A percentile compares a stretch with the other conserved stretches of the same genome.
Evolutionary conservation across 2,888 invertebrate genomes (phyloP).

Genomic region (Torymus texanus): DNA sequence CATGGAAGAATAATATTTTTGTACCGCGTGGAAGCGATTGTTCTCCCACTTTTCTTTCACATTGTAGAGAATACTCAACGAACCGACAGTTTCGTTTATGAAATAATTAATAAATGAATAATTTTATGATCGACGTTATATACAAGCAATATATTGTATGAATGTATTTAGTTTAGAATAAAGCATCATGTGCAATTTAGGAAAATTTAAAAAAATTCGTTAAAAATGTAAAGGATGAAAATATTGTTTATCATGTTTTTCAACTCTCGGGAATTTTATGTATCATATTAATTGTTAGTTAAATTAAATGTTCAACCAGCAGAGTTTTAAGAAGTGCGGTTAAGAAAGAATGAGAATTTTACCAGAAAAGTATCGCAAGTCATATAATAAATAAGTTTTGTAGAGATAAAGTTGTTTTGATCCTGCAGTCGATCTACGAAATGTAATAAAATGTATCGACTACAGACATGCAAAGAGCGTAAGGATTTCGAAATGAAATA

Average conservation of each 20-base stretch:
- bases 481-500: conserved; percentile 20
- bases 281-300: conserved; percentile 56
- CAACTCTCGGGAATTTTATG: conserved; percentile 53
- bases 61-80: conserved; percentile 14
- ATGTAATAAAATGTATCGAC: conserved; percentile 40
- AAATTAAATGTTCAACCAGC: conserved; percentile 54
- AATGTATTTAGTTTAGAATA: conserved; percentile 52
- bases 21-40: conserved; percentile 57
- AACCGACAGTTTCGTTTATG: conserved; percentile 30
- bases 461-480: conserved; percentile 26
- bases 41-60: conserved; percentile 41
- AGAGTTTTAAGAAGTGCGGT: conserved; percentile 50
- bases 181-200: conserved; percentile 53
- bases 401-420: conserved; percentile 49
- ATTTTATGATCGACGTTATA: conserved; percentile 45
- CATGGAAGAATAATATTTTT: conserved; percentile 61
- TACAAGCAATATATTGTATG: conserved; percentile 49
- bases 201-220: conserved; percentile 48
- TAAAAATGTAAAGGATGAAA: conserved; percentile 40
- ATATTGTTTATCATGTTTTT: conserved; percentile 55
- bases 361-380: conserved; percentile 24
- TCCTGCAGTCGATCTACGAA: conserved; percentile 38
- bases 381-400: conserved; percentile 51
- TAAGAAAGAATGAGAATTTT: conserved; percentile 41
- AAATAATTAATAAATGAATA: conserved; percentile 32